Percentiles rank a stretch among this genome's conserved stretches.
phyloP scores from a whole-genome alignment of 2,797 vertebrate species.

The Periophthalmus magnuspinnatus region DNA sequence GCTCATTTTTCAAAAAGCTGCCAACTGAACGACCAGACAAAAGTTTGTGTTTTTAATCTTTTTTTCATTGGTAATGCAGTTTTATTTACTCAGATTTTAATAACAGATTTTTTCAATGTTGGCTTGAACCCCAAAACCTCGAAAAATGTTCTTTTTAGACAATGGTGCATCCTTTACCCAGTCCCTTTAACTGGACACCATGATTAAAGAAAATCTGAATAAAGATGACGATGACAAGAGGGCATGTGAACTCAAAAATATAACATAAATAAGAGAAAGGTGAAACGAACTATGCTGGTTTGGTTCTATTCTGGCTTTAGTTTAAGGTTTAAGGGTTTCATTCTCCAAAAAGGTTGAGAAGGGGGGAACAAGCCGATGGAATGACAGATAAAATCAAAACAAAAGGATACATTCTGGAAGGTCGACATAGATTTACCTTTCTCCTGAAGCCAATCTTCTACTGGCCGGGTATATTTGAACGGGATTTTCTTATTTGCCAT shows the following conservation, averaged over 20 bases:
- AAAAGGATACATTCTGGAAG: slow-evolving; percentile 81
- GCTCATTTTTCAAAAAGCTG: not conserved
- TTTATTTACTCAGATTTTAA: not conserved
- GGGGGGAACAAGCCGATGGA: slow-evolving; percentile 71
- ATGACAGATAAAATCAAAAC: slow-evolving; percentile 75
- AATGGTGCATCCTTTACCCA: slow-evolving; percentile 35
- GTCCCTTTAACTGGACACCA: slow-evolving; percentile 96
- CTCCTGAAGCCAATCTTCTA: slow-evolving; percentile 99
- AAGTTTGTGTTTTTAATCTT: not conserved
- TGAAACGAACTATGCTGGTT: slow-evolving; percentile 45
- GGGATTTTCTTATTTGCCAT: slow-evolving; percentile 99
- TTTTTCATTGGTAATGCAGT: not conserved
- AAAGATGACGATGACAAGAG: slow-evolving; percentile 79
- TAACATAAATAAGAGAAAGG: slow-evolving; percentile 20
- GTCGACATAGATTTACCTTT: slow-evolving; percentile 95
- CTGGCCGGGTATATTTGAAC: slow-evolving; percentile 99
- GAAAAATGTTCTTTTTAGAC: slow-evolving; percentile 22
- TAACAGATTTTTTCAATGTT: not conserved
- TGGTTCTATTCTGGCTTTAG: slow-evolving; percentile 26
- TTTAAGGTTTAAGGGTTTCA: slow-evolving; percentile 70
- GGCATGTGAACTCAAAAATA: slow-evolving; percentile 28
- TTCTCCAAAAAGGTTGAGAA: slow-evolving; percentile 63
- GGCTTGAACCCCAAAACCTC: not conserved
- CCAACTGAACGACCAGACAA: not conserved
- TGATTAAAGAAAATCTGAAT: slow-evolving; percentile 85